Evolutionary conservation across 2,113 vertebrate genomes (phyloP), one percentile per base, ranked within the genome.

Genomic region (Spermophilus dauricus): DNA sequence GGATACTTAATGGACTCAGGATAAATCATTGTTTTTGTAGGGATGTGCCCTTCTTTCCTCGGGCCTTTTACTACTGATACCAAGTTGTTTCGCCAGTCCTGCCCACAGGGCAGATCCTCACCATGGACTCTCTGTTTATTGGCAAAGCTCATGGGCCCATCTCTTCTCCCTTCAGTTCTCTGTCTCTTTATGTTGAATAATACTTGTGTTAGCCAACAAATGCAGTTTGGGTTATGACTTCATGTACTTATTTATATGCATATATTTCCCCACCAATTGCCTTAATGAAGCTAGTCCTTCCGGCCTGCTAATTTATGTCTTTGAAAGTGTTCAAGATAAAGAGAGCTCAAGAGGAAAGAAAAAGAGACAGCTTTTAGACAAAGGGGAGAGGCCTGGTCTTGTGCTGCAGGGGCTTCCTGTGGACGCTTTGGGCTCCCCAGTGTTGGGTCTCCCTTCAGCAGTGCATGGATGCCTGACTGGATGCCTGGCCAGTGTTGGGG

Each of bases 231-330:
- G 32, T 86, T 96, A 61, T 86, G 61, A 86, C 72, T 93, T 93
- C 61, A 69, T 42, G 26, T 78, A 73, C 75, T n/a, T 92, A 86
- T 92, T 78, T 89, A 89, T 34, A 92, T 78, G 58, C 45, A 61
- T 84, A 37, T 81, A 13, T 81, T 69, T 28, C 76, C 37, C 22
- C 18, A 89, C 39, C 73, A 92, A 8, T 81, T 78, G 56, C 82
- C 75, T 97, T 91, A 88, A 88, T 91, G 77, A 91, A 67, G 13
- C 73, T 63, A 69, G 26, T 85, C 53, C 61, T 95, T 92, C 65
- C 93, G 42, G 82, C 91, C 73, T 96, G 65, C 67, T 77, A 24
- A 84, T 84, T 95, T 96, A 85, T 81, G 58, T 82, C 72, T 96
- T 94, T 92, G 65, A 88, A 83, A 73, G 48, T 37, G 3, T 69